These are phyloP conservation scores for Chascanopsetta lugubris DNA, from an alignment of 2,113 vertebrate species.

Conservation along the genomic window DNA sequence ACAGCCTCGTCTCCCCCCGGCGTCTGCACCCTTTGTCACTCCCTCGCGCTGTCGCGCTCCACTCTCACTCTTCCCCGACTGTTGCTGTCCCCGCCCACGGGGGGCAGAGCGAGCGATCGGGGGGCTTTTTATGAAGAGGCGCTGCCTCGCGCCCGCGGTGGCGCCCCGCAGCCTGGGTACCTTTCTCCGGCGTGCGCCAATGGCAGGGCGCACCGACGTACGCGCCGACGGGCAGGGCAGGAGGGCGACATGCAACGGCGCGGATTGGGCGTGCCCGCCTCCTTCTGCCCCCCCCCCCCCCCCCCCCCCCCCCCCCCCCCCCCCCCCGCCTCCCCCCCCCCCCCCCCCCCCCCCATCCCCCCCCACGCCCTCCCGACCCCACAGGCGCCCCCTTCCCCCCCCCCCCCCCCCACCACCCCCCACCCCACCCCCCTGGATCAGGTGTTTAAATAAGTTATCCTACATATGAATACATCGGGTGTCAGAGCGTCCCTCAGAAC, in stretches of 20 bases:
- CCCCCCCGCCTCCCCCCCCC: background rate
- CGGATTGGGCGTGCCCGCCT: constrained; percentile 65
- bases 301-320: background rate
- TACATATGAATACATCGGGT: constrained; percentile 22
- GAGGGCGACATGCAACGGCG: constrained; percentile 71
- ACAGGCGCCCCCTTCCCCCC: background rate
- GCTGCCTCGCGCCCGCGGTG: constrained; percentile 75
- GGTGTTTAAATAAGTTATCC: constrained; percentile 49
- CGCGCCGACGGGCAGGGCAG: constrained; percentile 70
- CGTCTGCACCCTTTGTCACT: constrained; percentile 42
- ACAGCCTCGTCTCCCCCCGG: constrained; percentile 60
- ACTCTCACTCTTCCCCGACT: constrained; percentile 66
- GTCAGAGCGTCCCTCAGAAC: constrained; percentile 5
- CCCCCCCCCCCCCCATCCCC: constrained; percentile 4
- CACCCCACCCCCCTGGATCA: constrained; percentile 49
- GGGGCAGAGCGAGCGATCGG: constrained; percentile 61
- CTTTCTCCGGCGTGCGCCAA: constrained; percentile 68
- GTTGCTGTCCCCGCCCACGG: constrained; percentile 78
- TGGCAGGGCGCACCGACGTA: constrained; percentile 67
- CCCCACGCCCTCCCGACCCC: constrained; percentile 1
- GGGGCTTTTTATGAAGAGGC: constrained; percentile 81
- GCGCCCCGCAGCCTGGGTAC: constrained; percentile 59
- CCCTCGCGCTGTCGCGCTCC: constrained; percentile 45
- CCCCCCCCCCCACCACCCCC: constrained; percentile 1
- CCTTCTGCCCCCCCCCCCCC: constrained; percentile 7